Evolutionary conservation across 2,113 vertebrate genomes (phyloP).

Genomic region (Tachycineta bicolor): DNA sequence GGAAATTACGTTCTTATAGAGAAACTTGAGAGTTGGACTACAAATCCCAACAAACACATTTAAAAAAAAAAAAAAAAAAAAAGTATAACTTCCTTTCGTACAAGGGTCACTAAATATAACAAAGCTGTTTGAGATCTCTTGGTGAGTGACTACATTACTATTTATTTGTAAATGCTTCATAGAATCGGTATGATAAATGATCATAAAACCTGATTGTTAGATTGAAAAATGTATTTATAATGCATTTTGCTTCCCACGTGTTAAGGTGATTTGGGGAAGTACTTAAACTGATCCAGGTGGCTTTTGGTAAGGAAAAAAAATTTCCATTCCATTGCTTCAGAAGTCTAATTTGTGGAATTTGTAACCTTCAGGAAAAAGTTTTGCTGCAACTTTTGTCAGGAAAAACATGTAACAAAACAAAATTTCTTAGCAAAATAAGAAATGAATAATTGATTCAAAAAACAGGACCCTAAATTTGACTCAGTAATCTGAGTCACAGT

Average conservation of each 20-base stretch:
- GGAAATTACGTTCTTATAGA: rapidly evolving
- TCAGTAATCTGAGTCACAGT: not conserved
- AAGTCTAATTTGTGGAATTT: not conserved
- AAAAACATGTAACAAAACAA: not conserved
- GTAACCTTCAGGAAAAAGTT: not conserved
- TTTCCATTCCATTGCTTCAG: not conserved
- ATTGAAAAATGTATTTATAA: not conserved
- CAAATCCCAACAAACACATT: constrained; percentile 50
- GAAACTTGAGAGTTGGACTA: not conserved
- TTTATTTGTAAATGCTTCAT: not conserved
- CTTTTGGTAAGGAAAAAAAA: not conserved
- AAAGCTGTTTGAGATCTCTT: not conserved
- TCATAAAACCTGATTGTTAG: not conserved
- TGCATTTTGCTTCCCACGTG: not conserved
- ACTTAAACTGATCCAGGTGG: not conserved
- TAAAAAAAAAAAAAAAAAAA: not conserved
- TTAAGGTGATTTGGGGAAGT: not conserved
- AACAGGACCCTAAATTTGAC: not conserved
- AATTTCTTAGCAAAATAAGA: not conserved
- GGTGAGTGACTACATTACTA: not conserved
- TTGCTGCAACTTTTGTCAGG: not conserved
- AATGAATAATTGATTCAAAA: not conserved
- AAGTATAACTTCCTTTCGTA: not conserved
- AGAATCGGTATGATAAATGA: rapidly evolving
- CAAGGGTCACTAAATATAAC: not conserved